Percentiles rank a stretch among this genome's conserved stretches.
These are phyloP conservation scores for Spodoptera frugiperda DNA, from an alignment of 1,140 invertebrate genomes.

Conservation along the genomic window DNA sequence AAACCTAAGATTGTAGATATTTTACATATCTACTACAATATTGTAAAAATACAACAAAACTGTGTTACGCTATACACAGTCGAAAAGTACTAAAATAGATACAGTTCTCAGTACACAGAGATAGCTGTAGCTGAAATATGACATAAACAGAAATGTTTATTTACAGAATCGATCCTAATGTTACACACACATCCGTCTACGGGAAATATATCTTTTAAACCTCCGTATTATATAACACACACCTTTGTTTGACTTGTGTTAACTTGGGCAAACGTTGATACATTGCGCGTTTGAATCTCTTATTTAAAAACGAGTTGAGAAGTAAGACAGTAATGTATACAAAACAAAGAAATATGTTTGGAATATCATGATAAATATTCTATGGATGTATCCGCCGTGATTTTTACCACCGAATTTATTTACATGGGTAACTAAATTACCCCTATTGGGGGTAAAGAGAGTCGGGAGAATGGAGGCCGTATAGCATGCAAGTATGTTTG, in stretches of 20 bases:
- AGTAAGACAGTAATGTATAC: slow-evolving; percentile 45
- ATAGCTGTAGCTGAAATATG: slow-evolving; percentile 15
- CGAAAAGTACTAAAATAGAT: neutral
- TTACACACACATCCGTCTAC: slow-evolving; percentile 40
- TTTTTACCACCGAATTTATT: slow-evolving; percentile 62
- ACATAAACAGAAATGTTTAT: slow-evolving; percentile 44
- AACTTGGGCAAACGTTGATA: neutral
- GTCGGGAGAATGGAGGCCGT: slow-evolving; percentile 29
- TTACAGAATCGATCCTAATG: slow-evolving; percentile 41
- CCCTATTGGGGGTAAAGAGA: slow-evolving; percentile 55
- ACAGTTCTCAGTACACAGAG: neutral
- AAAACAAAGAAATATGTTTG: neutral
- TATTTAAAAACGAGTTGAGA: neutral
- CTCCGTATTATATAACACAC: neutral
- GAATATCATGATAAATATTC: slow-evolving; percentile 42
- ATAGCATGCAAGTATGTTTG: slow-evolving; percentile 44
- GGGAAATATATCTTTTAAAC: slow-evolving; percentile 42
- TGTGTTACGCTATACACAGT: neutral
- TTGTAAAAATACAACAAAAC: neutral
- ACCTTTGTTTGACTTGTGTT: neutral
- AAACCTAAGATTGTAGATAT: no score
- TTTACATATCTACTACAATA: no score
- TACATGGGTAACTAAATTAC: slow-evolving; percentile 64
- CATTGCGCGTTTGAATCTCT: neutral
- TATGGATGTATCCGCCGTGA: slow-evolving; percentile 49